A percentile compares a stretch with the other conserved stretches of the same genome.
These are phyloP conservation scores for Drosophila micromelanica DNA, from an alignment of 1,140 invertebrate species.

Conservation along the genomic window DNA sequence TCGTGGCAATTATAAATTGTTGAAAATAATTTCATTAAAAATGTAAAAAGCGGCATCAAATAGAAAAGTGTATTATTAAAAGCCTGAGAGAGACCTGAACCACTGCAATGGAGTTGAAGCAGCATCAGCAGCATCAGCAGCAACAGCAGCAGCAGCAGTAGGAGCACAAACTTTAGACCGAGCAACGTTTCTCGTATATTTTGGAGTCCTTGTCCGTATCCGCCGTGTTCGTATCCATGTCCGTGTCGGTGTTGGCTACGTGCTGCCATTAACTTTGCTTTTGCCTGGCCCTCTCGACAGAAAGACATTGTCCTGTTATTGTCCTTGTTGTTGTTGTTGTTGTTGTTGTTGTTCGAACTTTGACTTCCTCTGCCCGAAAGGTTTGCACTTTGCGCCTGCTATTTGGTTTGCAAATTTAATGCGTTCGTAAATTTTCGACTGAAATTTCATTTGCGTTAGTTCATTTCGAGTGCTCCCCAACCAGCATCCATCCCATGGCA, in stretches of 20 bases:
- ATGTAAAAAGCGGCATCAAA: constrained; percentile 76
- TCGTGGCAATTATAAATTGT: constrained; percentile 82
- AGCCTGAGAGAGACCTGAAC: constrained; percentile 35
- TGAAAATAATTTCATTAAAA: constrained; percentile 83
- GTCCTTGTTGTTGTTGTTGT: constrained; percentile 23
- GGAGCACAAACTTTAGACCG: constrained; percentile 24
- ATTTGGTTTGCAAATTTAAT: constrained; percentile 77
- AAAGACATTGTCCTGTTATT: constrained; percentile 40
- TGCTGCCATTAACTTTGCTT: constrained; percentile 67
- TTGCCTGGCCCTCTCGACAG: constrained; percentile 5
- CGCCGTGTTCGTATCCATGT: constrained; percentile 11
- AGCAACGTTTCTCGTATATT: constrained; percentile 26
- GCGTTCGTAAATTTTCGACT: constrained; percentile 60
- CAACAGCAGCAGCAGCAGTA: too few relatives aligned
- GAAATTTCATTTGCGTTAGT: constrained; percentile 69
- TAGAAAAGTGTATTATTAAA: constrained; percentile 61
- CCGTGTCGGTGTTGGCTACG: constrained; percentile 38
- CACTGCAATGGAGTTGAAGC: constrained; percentile 2
- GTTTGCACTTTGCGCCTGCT: constrained; percentile 61
- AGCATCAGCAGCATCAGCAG: too few relatives aligned
- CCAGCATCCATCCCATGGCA: neutral
- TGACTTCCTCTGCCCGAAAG: constrained; percentile 68
- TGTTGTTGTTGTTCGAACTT: constrained; percentile 58
- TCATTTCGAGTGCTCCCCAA: constrained; percentile 36
- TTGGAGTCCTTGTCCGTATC: constrained; percentile 20